Percentiles rank a stretch among this genome's conserved stretches.
Evolutionary conservation across 1,140 invertebrate genomes (phyloP).

Genomic region (Bursaphelenchus mucronatus): DNA sequence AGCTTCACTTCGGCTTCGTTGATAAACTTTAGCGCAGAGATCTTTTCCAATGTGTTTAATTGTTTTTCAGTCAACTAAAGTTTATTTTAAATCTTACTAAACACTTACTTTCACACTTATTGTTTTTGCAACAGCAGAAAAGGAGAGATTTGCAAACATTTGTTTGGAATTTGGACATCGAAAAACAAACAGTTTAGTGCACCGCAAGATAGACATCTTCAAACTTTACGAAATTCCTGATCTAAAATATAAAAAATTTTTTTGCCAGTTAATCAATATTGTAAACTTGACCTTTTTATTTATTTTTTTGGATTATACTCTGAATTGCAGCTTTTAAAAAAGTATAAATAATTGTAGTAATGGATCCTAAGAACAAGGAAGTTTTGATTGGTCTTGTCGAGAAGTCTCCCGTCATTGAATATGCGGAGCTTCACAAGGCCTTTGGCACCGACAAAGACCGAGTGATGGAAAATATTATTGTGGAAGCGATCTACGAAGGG

Average conservation of each 20-base stretch:
- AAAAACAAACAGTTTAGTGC: too few species aligned
- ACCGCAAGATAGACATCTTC: too few species aligned
- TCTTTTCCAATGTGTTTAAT: slow-evolving; percentile 22
- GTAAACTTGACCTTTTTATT: too few species aligned
- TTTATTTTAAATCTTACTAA: not conserved
- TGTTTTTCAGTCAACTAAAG: slow-evolving; percentile 15
- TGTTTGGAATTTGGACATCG: too few species aligned
- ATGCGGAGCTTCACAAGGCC: slow-evolving; percentile 19
- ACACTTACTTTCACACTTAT: not conserved
- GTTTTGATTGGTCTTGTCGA: slow-evolving; percentile 14
- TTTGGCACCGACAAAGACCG: slow-evolving; percentile 27
- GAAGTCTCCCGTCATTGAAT: slow-evolving; percentile 8
- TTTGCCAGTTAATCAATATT: too few species aligned
- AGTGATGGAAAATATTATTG: slow-evolving; percentile 24
- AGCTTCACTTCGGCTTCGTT: slow-evolving; percentile 13
- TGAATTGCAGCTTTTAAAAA: too few species aligned
- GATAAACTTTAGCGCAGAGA: slow-evolving; percentile 16
- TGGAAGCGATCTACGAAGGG: slow-evolving; percentile 31
- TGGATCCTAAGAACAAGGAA: not conserved
- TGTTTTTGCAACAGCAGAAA: too few species aligned
- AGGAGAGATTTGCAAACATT: too few species aligned
- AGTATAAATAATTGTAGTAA: too few species aligned
- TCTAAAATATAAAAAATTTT: too few species aligned
- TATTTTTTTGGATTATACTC: too few species aligned
- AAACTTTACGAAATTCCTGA: too few species aligned